Evolutionary conservation across 2,113 vertebrate species (phyloP), one percentile per base, ranked within the genome.

Genomic region (Sphyrna mokarran): DNA sequence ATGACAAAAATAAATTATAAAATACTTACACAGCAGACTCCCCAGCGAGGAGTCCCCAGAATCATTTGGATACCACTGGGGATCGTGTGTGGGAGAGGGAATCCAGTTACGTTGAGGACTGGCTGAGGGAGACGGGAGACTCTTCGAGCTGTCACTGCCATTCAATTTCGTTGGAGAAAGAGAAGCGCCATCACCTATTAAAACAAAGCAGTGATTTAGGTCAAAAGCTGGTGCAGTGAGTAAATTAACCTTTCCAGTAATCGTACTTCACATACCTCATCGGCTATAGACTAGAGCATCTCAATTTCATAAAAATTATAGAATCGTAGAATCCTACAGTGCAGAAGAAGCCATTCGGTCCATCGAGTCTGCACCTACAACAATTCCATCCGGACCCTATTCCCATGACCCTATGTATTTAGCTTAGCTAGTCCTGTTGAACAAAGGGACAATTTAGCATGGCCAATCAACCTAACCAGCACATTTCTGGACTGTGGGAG

Each of bases 11-110:
- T 61, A 68, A 0, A 5, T 2, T 4, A 43, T 18, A 83, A 83
- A 16, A 90, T 66, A 98, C 98, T 98, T 97, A 99, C 99, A 99
- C 54, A 99, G 98, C 94, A 99, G 98, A 96, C 99, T 99, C 97
- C 99, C 98, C 93, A 99, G 98, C 0, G 98, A 98, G 0, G 99
- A 99, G 96, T 99, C 99, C 0, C 98, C 98, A 14, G 99, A 99
- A 97, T 99, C 99, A 0, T 97, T 99, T 96, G 99, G 99, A 96
- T 99, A 99, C 99, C 99, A 99, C 98, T 99, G 99, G 1, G 99
- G 99, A 96, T 99, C 99, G 0, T 99, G 99, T 96, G 98, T 98
- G 11, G 99, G 99, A 23, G 99, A 99, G 0, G 99, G 98, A 95
- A 99, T 99, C 99, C 99, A 99, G 96, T 98, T 98, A 96, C 98